Base-by-base conservation (phyloP, 2,113 vertebrate genomes). In the Illadopsis cleaveri region DNA sequence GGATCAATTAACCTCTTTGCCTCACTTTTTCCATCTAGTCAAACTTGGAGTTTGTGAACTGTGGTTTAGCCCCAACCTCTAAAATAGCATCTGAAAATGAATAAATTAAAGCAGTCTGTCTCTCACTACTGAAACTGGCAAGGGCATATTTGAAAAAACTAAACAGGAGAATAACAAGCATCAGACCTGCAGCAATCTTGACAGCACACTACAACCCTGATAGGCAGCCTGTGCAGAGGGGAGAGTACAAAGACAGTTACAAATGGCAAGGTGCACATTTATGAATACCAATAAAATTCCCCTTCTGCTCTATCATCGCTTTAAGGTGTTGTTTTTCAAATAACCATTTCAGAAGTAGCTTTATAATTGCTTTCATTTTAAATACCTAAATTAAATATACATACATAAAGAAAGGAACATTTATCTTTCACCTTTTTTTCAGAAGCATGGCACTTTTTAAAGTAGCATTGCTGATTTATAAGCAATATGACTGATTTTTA, bases 301-400 rank as follows among this genome's bases (percentile, higher is more conserved):
- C 50, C 53, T 37, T 88, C 50, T 95, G 73, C 56, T 95, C 61
- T 76, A 85, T 85, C 85, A 90, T 94, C 9, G 31, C 27, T 81
- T 91, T 83, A 79, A 95, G 76, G 40, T 91, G 47, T n/a, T 71
- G 42, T 76, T 95, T 97, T 96, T 93, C 80, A 91, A 85, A 83
- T 90, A 71, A 75, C 57, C 60, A 48, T 84, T 93, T 93, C 88
- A 90, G 78, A 83, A 77, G 66, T 37, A 94, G 57, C 14, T 90
- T 95, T 91, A 82, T 93, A 96, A 90, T 97, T 97, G 81, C 45
- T 90, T 93, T 76, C 42, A 94, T 58, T 93, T 80, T 87, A 96
- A 92, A 96, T 96, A 94, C 25, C 42, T 90, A 95, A 87, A 94
- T 96, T 96, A 91, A 95, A 94, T 96, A 93, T 87, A 91, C 80